These are phyloP conservation scores for Datnioides undecimradiatus DNA, from an alignment of 2,113 vertebrate species.

Conservation along the genomic window DNA sequence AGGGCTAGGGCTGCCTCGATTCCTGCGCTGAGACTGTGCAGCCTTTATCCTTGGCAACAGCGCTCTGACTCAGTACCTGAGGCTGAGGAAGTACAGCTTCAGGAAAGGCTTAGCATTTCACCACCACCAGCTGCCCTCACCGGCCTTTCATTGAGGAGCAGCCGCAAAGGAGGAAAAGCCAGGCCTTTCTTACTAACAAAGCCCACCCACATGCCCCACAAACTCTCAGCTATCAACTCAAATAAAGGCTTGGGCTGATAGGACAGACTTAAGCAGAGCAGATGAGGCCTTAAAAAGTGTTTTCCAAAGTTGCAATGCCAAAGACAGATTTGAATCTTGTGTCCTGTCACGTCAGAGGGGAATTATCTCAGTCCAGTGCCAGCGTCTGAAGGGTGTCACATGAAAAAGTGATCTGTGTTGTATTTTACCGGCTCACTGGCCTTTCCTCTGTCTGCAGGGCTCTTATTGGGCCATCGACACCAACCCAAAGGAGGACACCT, in stretches of 20 bases:
- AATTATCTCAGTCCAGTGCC: constrained; percentile 9
- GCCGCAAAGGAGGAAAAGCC: constrained; percentile 61
- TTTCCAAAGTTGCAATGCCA: constrained; percentile 12
- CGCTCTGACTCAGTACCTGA: constrained; percentile 62
- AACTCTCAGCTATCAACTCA: constrained; percentile 50
- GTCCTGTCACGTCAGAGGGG: constrained; percentile 2
- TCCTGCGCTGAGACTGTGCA: constrained; percentile 65
- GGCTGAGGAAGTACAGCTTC: constrained; percentile 75
- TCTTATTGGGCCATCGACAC: constrained; percentile 96
- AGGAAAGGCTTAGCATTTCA: constrained; percentile 77
- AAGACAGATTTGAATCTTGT: constrained; percentile 10
- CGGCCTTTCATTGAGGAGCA: constrained; percentile 63
- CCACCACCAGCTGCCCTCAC: constrained; percentile 65
- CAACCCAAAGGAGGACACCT: constrained; percentile 92
- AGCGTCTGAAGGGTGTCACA: background rate
- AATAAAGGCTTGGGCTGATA: constrained; percentile 36
- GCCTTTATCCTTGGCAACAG: constrained; percentile 75
- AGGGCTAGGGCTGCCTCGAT: constrained; percentile 56
- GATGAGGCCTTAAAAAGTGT: constrained; percentile 19
- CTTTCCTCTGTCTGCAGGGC: constrained; percentile 83
- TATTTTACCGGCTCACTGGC: constrained; percentile 45
- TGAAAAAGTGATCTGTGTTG: constrained; percentile 27
- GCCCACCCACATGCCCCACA: constrained; percentile 60
- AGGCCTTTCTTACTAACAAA: constrained; percentile 63
- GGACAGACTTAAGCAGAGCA: constrained; percentile 27